Percentiles rank a stretch among this genome's conserved stretches.
These are phyloP conservation scores for Anguilla anguilla DNA, from an alignment of 2,797 vertebrate species.

Conservation along the genomic window DNA sequence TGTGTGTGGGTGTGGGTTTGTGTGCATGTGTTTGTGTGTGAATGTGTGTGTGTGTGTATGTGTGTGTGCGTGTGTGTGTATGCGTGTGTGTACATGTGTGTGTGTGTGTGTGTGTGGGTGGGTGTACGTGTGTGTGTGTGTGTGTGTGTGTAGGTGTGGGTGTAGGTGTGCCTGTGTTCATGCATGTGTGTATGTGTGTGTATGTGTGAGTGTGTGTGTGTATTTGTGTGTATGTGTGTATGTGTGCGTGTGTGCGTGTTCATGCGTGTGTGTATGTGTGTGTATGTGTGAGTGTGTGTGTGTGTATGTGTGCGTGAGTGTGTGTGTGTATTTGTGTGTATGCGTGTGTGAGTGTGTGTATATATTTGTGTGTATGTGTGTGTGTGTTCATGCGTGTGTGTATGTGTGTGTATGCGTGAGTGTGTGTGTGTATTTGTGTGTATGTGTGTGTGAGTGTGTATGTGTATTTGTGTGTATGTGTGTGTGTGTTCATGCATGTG, in stretches of 20 bases:
- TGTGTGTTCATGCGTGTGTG: not conserved
- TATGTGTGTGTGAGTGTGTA: too few relatives aligned
- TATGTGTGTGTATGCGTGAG: not conserved
- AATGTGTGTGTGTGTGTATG: not conserved
- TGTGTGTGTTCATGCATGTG: too few relatives aligned
- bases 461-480: too few relatives aligned
- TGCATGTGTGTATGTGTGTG: too few relatives aligned
- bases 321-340: not conserved
- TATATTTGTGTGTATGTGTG: not conserved
- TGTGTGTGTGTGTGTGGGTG: not conserved
- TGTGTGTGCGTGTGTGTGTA: not conserved
- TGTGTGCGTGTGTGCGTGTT: not conserved
- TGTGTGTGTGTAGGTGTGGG: not conserved
- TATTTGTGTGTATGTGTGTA: not conserved
- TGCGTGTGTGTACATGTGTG: not conserved
- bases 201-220: not conserved
- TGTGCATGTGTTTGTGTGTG: not conserved
- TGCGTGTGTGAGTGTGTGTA: not conserved
- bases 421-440: not conserved
- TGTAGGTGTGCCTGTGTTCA: too few relatives aligned
- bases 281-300: not conserved
- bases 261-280: not conserved
- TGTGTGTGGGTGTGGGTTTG: too few relatives aligned
- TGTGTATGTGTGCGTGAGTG: not conserved
- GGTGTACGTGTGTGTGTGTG: not conserved